Evolutionary conservation across 2,888 invertebrate species (phyloP).

Genomic region (Beris morrisii): DNA sequence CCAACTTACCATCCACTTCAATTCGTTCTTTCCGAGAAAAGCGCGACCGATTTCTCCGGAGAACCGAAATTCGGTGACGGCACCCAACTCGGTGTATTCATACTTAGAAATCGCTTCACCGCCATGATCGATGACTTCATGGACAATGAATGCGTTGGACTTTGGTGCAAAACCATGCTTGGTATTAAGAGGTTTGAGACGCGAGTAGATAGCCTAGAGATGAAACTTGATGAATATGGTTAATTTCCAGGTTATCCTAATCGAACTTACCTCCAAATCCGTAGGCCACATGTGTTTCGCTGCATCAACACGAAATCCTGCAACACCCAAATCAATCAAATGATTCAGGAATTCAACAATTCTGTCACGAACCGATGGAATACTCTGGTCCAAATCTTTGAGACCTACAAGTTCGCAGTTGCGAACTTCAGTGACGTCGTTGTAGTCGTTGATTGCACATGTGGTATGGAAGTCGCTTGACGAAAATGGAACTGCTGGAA

Average conservation of each 20-base stretch:
- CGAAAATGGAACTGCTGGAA: slow-evolving; percentile 68
- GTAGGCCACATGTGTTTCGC: slow-evolving; percentile 77
- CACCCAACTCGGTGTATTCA: slow-evolving; percentile 61
- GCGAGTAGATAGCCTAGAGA: slow-evolving; percentile 65
- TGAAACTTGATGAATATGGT: slow-evolving; percentile 64
- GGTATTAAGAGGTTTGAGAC: slow-evolving; percentile 64
- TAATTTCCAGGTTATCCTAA: slow-evolving; percentile 68
- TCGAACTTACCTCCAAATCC: slow-evolving; percentile 60
- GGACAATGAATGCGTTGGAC: slow-evolving; percentile 69
- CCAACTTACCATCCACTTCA: slow-evolving; percentile 67
- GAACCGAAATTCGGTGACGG: slow-evolving; percentile 77
- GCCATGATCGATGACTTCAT: slow-evolving; percentile 76
- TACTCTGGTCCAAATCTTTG: slow-evolving; percentile 73
- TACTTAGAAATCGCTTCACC: slow-evolving; percentile 50
- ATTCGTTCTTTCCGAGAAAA: slow-evolving; percentile 63
- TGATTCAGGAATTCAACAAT: slow-evolving; percentile 55
- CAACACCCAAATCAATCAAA: slow-evolving; percentile 67
- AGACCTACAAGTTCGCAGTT: slow-evolving; percentile 73
- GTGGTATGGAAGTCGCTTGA: slow-evolving; percentile 68
- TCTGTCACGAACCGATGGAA: slow-evolving; percentile 65
- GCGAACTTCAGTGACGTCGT: slow-evolving; percentile 66
- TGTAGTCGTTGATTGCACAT: slow-evolving; percentile 68
- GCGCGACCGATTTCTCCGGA: slow-evolving; percentile 57
- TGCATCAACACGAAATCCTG: slow-evolving; percentile 81
- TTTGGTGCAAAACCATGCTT: slow-evolving; percentile 65